Evolutionary conservation across 2,888 invertebrate genomes (phyloP).

Genomic region (Sinelater perroti): DNA sequence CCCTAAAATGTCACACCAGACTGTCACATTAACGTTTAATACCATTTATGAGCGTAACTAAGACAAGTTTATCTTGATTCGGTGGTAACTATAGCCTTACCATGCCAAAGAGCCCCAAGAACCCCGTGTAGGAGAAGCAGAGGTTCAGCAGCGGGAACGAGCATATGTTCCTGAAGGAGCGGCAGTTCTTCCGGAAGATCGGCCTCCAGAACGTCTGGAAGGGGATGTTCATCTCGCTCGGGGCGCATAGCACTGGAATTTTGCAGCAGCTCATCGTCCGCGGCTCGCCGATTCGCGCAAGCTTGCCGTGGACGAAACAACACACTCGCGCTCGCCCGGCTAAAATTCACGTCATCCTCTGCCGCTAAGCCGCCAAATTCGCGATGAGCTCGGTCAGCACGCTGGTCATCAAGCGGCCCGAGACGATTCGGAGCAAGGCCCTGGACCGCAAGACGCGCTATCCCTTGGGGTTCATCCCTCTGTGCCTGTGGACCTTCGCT

Average conservation of each 20-base stretch:
- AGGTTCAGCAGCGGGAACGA: slow-evolving; percentile 47
- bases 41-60: too few relatives aligned
- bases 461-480: slow-evolving; percentile 28
- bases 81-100: slow-evolving; percentile 44
- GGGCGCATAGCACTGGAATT: slow-evolving; percentile 48
- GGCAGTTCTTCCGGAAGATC: slow-evolving; percentile 43
- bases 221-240: slow-evolving; percentile 30
- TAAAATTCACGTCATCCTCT: slow-evolving; percentile 22
- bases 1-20: slow-evolving; percentile 46
- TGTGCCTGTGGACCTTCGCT: slow-evolving; percentile 51
- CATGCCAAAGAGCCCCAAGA: slow-evolving; percentile 55
- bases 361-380: too few relatives aligned
- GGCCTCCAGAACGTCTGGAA: slow-evolving; percentile 27
- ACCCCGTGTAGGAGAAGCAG: slow-evolving; percentile 51
- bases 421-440: slow-evolving; percentile 11
- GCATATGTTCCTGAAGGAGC: slow-evolving; percentile 48
- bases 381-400: slow-evolving; percentile 49
- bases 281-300: neutral
- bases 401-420: slow-evolving; percentile 47
- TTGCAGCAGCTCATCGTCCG: too few relatives aligned
- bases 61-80: neutral
- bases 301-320: slow-evolving; percentile 18
- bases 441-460: slow-evolving; percentile 26
- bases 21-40: neutral
- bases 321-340: slow-evolving; percentile 13